A percentile compares a stretch with the other conserved stretches of the same genome.
phyloP scores from a whole-genome alignment of 2,888 invertebrate species.

The Coremacera marginata region DNA sequence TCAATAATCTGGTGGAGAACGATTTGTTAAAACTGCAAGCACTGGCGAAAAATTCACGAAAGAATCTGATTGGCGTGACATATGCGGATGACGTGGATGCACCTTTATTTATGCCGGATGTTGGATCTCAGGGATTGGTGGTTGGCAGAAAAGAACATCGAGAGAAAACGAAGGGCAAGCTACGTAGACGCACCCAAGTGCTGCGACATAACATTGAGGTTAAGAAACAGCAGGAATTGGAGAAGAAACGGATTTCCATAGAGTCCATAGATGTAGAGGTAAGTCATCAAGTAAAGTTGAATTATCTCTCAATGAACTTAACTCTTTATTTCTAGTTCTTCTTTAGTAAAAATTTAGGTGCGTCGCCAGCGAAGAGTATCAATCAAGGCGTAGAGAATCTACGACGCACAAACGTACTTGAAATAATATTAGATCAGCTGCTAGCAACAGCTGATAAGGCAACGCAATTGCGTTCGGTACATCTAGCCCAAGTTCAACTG shows the following conservation, averaged over 20 bases:
- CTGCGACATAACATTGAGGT: slow-evolving; percentile 56
- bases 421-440: slow-evolving; percentile 80
- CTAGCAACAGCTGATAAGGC: slow-evolving; percentile 78
- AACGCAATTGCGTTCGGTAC: slow-evolving; percentile 73
- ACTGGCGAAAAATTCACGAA: slow-evolving; percentile 56
- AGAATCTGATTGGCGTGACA: slow-evolving; percentile 58
- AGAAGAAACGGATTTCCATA: slow-evolving; percentile 60
- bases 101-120: slow-evolving; percentile 58
- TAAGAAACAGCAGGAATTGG: slow-evolving; percentile 53
- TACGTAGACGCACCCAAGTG: slow-evolving; percentile 70
- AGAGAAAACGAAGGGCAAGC: slow-evolving; percentile 71
- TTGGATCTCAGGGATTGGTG: slow-evolving; percentile 66
- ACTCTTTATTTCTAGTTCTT: slow-evolving; percentile 50
- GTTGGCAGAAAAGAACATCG: slow-evolving; percentile 71
- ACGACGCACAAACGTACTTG: slow-evolving; percentile 75
- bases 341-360: slow-evolving; percentile 50
- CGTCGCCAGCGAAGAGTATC: slow-evolving; percentile 48
- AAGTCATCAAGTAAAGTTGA: slow-evolving; percentile 50
- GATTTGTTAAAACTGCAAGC: slow-evolving; percentile 69
- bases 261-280: slow-evolving; percentile 74
- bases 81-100: slow-evolving; percentile 59
- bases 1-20: slow-evolving; percentile 71
- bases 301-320: background rate
- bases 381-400: slow-evolving; percentile 71
- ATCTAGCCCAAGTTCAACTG: slow-evolving; percentile 77